Conservation (phyloP, 2,797 vertebrate species). For the Coranthus polyacanthus region DNA sequence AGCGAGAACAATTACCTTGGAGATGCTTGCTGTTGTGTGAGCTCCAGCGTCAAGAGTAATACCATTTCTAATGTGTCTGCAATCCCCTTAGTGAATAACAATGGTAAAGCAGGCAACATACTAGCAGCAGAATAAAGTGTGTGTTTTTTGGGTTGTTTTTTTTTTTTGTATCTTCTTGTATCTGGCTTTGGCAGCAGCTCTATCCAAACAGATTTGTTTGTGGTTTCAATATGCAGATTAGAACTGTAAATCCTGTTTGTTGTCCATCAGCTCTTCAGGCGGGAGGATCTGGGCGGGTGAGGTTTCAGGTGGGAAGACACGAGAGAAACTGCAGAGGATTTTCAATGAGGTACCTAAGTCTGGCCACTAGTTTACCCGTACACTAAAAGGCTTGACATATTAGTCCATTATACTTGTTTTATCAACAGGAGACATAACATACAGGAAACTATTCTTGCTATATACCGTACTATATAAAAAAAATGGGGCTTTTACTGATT, state of each 20-base stretch:
- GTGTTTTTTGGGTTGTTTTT: no score
- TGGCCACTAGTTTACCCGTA: no score
- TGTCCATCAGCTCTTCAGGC: conserved; percentile 3
- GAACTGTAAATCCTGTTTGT: conserved; percentile 15
- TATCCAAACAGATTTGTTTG: conserved; percentile 16
- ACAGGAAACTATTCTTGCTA: no score
- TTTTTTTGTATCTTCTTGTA: conserved; percentile 6
- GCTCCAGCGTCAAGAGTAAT: conserved; percentile 43
- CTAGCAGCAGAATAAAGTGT: conserved; percentile 12
- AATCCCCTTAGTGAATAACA: conserved; percentile 32
- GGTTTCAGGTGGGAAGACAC: neutral
- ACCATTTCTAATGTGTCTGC: conserved; percentile 38
- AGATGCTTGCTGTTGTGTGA: conserved; percentile 42
- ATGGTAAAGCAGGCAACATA: conserved; percentile 20
- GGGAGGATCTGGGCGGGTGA: neutral
- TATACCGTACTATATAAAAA: no score
- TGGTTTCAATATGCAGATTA: conserved; percentile 14
- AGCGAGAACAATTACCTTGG: conserved; percentile 57
- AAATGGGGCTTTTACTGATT: no score
- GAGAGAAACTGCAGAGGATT: neutral
- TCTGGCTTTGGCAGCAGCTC: conserved; percentile 13
- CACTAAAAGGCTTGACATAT: no score
- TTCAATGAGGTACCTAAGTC: neutral
- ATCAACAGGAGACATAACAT: no score
- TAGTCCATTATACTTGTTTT: no score